Evolutionary conservation across 2,113 vertebrate species (phyloP).

Genomic region (Raja brachyura): DNA sequence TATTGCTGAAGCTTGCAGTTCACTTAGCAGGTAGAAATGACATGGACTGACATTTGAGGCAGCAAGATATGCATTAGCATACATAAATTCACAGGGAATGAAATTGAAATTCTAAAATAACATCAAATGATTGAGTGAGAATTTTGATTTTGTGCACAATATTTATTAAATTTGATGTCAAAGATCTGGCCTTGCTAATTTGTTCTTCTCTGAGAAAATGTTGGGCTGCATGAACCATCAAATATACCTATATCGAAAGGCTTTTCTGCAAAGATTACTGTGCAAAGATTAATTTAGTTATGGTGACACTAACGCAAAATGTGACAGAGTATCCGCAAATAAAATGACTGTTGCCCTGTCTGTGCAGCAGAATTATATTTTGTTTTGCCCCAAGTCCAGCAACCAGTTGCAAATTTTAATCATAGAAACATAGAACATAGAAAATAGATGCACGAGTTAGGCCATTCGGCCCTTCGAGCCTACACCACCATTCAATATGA

Average conservation of each 20-base stretch:
- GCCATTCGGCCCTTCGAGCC: too few relatives aligned
- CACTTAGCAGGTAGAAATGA: neutral
- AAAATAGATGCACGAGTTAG: too few relatives aligned
- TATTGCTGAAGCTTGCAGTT: neutral
- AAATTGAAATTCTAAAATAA: neutral
- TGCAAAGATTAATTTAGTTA: neutral
- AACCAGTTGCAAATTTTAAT: neutral
- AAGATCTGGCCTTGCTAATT: neutral
- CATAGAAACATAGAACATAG: too few relatives aligned
- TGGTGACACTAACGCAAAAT: neutral
- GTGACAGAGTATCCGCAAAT: neutral
- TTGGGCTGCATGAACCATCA: neutral
- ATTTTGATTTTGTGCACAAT: slow-evolving; percentile 18
- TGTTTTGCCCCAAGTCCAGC: neutral
- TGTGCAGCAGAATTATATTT: neutral
- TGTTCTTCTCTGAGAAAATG: neutral
- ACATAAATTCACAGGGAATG: neutral
- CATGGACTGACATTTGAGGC: neutral
- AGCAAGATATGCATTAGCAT: neutral
- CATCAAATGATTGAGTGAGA: neutral
- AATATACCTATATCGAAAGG: neutral
- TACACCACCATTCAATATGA: too few relatives aligned
- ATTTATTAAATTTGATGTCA: slow-evolving; percentile 10
- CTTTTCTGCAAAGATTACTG: slow-evolving; percentile 2
- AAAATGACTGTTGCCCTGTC: neutral